Base-by-base conservation (phyloP, 2,888 invertebrate species). In the Torymus auratus region DNA sequence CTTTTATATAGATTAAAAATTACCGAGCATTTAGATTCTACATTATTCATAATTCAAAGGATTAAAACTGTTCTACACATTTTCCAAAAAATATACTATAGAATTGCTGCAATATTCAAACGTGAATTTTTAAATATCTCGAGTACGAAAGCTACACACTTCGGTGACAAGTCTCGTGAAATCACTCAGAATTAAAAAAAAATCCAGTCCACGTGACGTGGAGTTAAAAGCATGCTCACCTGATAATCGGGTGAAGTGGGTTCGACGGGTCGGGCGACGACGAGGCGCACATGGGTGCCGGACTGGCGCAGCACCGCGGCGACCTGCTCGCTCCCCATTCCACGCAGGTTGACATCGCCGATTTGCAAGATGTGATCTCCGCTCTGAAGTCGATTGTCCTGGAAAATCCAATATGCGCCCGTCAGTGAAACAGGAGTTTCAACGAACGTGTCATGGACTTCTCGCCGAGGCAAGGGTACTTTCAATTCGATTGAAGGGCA, bases 291-390 rank as follows among this genome's bases (percentile, higher is more conserved):
- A 90, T 98, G 97, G 13, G 97, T 97, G 52, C 99, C 98, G 28
- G 98, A 97, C 91, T 98, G 98, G 41, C 99, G 94, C 83, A 99
- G 92, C 83, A 99, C 98, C 17, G 97, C 95, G 23, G 99, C 99
- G 86, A 99, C 98, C 92, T 97, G 97, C 91, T 99, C 99, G 74
- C 98, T 98, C 83, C 97, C 97, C 94, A 99, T 97, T 81, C 99
- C 99, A 74, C 98, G 95, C 86, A 99, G 93, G 92, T 97, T 97
- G 85, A 99, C 97, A 85, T 98, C 96, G 67, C 97, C 96, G 86
- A 97, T 97, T 92, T 99, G 99, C 86, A 99, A 93, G 87, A 99
- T 96, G 92, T 99, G 99, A 92, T 99, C 99, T 11, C 99, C 99
- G 91, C 98, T 97, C 91, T 97, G 97, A 85, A 99, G 93, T 73